Evolutionary conservation across 2,888 invertebrate genomes (phyloP), one percentile per base, ranked within the genome.

Genomic region (Serrognathus titanus): DNA sequence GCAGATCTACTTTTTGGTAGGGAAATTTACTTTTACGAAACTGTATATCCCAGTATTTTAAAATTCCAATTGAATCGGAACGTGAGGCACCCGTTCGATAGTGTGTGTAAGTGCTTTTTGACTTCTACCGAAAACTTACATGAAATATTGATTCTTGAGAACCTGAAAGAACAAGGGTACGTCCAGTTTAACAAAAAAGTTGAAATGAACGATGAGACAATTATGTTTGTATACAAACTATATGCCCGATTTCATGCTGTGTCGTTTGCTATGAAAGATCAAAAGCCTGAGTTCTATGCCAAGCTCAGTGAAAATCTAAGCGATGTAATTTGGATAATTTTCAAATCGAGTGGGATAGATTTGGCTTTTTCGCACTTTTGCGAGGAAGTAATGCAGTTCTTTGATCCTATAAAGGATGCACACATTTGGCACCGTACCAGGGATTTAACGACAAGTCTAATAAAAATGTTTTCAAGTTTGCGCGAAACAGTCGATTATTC

Each of bases 211-310:
- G 60, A 65, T n/a, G 59, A 66, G 13, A 73, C 74, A 53, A 56
- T 72, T 1, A 54, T 51, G 11, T 36, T 68, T 7, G 69, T 71
- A 10, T 51, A 74, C 11, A 58, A 60, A 7, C 68, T 69, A 43
- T 69, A 71, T 41, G 75, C 68, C 0, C 69, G 67, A 51, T 68
- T 71, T 11, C 75, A 75, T 55, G 68, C 71, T 0, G 53, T 70
- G 2, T 71, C 71, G 1, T 66, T 67, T 12, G 73, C 69, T 0
- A 55, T 73, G 46, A 68, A 63, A 24, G 61, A 71, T 39, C 63
- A 68, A 43, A 49, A 69, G 12, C 67, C 67, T 1, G 62, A 69
- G 13, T 5, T 40, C 2, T 57, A 38, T 37, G 51, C 48, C 3
- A 24, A 48, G 1, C 9, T 57, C 20, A 2, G 24, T n/a, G 6